Base-by-base conservation (phyloP, 2,113 vertebrate species). In the Petaurus breviceps region DNA sequence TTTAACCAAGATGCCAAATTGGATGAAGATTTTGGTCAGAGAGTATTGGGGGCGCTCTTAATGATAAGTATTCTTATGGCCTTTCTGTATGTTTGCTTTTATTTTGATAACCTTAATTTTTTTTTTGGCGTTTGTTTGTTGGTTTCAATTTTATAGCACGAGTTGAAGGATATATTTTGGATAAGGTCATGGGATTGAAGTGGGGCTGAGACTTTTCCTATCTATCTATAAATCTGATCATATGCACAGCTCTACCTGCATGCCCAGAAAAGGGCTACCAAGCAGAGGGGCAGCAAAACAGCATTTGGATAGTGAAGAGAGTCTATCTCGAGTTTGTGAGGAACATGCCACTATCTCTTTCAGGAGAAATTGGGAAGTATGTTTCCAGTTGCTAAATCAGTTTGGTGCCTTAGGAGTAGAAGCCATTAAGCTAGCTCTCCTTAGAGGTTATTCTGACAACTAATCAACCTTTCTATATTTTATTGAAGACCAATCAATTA, bases 361-460 rank as follows among this genome's bases (percentile, higher is more conserved):
- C 68, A 84, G 16, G 6, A 84, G 19, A 84, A 84, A 19, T n/a
- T 43, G n/a, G 2, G 19, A 16, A 84, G 7, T 22, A 16, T 43
- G 7, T 84, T 43, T n/a, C 2, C n/a, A 37, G 68, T n/a, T 77
- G 37, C 37, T 77, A 77, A 77, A 77, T 77, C 68, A 77, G 68
- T 37, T 77, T n/a, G 31, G 3, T 77, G 37, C 37, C 3, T 37
- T 84, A 84, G 68, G 68, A 84, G n/a, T 43, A 84, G 37, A 84
- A 84, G n/a, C n/a, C n/a, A 43, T 43, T 84, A 84, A 84, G 19
- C 37, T 7, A 84, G 6, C 19, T 84, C 68, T 11, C 61, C 28
- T 90, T 53, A 93, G 22, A 28, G 92, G 77, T 50, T 47, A 92
- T 91, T 93, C 53, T 92, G 84, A 47, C 77, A 92, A 55, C 46